Percentiles rank a stretch among this genome's conserved stretches.
These are phyloP conservation scores for Mesoligia furuncula DNA, from an alignment of 2,888 invertebrate genomes.

Conservation along the genomic window DNA sequence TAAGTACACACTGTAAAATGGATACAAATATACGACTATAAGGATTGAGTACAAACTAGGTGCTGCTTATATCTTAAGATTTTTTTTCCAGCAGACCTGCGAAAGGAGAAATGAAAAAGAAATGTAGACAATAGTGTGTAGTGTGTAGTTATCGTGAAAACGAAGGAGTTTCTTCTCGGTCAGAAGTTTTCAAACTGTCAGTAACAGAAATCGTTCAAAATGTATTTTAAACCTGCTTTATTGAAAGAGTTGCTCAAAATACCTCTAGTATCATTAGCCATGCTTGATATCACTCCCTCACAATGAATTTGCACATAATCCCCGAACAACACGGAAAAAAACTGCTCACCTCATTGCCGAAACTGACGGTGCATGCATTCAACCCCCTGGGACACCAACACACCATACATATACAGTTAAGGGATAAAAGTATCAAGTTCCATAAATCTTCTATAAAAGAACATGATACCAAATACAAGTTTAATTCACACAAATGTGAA, in stretches of 20 bases:
- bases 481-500: not conserved
- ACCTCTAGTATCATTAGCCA: not conserved
- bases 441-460: conserved; percentile 14
- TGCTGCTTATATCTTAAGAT: not conserved
- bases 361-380: conserved; percentile 49
- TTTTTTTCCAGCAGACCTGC: not conserved
- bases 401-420: conserved; percentile 25
- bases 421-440: conserved; percentile 48
- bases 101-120: not conserved
- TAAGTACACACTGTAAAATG: no score
- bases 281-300: conserved; percentile 33
- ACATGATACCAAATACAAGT: not conserved
- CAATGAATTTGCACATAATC: conserved; percentile 38
- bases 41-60: no score
- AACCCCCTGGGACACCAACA: conserved; percentile 53
- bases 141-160: not conserved
- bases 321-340: conserved; percentile 43
- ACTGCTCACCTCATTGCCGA: conserved; percentile 50
- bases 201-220: not conserved
- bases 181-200: not conserved
- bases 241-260: not conserved
- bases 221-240: not conserved
- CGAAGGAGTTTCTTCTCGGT: not conserved
- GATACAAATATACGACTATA: no score
- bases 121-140: not conserved